These are phyloP conservation scores for Rhyacophila brunnea DNA, from an alignment of 1,140 invertebrate species.

Conservation along the genomic window DNA sequence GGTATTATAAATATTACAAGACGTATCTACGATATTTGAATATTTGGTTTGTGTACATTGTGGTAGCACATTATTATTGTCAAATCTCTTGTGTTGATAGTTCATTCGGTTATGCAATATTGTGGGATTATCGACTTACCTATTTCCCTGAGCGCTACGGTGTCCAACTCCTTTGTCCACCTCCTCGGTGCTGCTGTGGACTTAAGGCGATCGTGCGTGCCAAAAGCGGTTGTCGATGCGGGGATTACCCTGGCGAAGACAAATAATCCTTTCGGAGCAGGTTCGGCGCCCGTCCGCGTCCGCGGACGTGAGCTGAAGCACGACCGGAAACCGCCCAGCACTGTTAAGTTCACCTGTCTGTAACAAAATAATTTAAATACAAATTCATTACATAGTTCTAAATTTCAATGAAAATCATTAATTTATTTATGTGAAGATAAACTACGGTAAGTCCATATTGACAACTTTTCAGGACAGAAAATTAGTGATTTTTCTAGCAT, in stretches of 20 bases:
- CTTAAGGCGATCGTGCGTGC: slow-evolving; percentile 1
- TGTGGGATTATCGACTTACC: slow-evolving; percentile 9
- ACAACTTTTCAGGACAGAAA: too few species aligned
- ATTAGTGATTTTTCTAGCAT: too few species aligned
- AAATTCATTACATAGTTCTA: too few species aligned
- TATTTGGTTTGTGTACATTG: too few species aligned
- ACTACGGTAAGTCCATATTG: too few species aligned
- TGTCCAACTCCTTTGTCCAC: slow-evolving; percentile 23
- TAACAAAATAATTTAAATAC: neutral
- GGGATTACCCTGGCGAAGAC: slow-evolving; percentile 46
- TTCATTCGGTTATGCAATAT: too few species aligned
- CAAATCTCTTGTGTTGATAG: too few species aligned
- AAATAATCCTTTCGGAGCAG: slow-evolving; percentile 46
- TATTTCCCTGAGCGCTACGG: slow-evolving; percentile 19
- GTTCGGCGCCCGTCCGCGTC: slow-evolving; percentile 45
- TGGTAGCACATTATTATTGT: too few species aligned
- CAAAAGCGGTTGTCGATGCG: slow-evolving; percentile 23
- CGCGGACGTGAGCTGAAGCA: slow-evolving; percentile 40
- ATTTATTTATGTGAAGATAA: too few species aligned
- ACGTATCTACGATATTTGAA: too few species aligned
- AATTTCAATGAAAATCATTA: too few species aligned
- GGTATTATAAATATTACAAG: too few species aligned
- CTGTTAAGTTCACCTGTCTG: slow-evolving; percentile 53
- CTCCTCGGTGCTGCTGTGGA: slow-evolving; percentile 14
- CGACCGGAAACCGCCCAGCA: slow-evolving; percentile 40